Evolutionary conservation across 2,113 vertebrate genomes (phyloP), one percentile per base, ranked within the genome.

Genomic region (Myxocyprinus asiaticus): DNA sequence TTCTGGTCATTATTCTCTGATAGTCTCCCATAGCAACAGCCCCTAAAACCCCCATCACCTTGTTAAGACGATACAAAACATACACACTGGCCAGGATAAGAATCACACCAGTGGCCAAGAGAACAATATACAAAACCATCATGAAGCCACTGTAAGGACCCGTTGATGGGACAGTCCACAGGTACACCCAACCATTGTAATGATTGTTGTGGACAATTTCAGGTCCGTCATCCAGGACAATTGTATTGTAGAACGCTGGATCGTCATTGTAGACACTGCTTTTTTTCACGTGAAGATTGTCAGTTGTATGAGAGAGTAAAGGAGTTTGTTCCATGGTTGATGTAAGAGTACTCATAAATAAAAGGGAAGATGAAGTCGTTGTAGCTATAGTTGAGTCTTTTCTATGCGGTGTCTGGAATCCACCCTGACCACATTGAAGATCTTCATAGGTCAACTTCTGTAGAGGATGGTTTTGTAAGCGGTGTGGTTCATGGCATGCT

Each of bases 121-220:
- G 81, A 55, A 91, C 43, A 67, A 93, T 67, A 66, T 92, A 87
- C n/a, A 72, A 67, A 73, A 88, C 85, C 93, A 15, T 92, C 87
- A 22, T 89, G 88, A 89, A 92, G 15, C 73, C 90, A 71, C 50
- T 82, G 87, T 86, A 94, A 75, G 56, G 12, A 33, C 63, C 75
- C 45, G 86, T 67, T 0, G 95, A 92, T 1, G 96, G 93, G 48
- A 98, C 92, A 0, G 94, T 94, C 92, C 98, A 97, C 22, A 99
- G 91, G 51, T 92, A 96, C 79, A 91, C 91, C 87, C 95, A 91
- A 53, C 90, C 88, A 8, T 91, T 83, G 1, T 94, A 92, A 74
- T 87, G 78, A 79, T 88, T 93, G 22, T 92, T 71, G 0, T 97
- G 95, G 77, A 94, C 84, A 48, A 89, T 92, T 12, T 91, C 86